phyloP scores from a whole-genome alignment of 2,113 vertebrate species.

The Boulengeromyrus knoepffleri region DNA sequence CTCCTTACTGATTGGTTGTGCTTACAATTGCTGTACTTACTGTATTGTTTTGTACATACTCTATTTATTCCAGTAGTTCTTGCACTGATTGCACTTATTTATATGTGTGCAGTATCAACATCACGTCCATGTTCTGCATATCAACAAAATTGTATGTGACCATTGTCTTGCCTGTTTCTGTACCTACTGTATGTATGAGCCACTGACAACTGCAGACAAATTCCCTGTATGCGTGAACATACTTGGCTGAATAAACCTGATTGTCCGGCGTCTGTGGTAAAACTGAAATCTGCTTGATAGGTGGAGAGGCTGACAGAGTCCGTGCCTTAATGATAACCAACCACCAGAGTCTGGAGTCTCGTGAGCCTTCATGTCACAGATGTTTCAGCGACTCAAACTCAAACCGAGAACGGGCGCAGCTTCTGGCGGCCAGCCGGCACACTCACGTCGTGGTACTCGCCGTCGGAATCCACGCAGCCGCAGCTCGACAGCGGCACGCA shows the following conservation, averaged over 20 bases:
- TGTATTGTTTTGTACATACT: not conserved
- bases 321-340: not conserved
- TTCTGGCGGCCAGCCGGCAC: not conserved
- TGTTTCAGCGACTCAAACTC: not conserved
- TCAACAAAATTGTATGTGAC: not conserved
- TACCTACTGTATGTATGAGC: not conserved
- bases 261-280: not conserved
- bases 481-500: conserved; percentile 62
- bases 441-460: conserved; percentile 63
- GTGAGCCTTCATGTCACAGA: not conserved
- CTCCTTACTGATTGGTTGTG: not conserved
- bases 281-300: not conserved
- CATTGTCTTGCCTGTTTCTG: not conserved
- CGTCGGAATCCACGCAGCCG: conserved; percentile 53
- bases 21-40: not conserved
- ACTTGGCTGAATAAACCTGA: not conserved
- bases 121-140: not conserved
- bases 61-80: not conserved
- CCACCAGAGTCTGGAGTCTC: not conserved
- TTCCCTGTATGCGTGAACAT: not conserved
- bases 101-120: not conserved
- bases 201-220: not conserved
- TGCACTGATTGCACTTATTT: not conserved
- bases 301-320: not conserved
- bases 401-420: no score